These are phyloP conservation scores for Atrina japonica DNA, from an alignment of 2,888 invertebrate genomes.

Conservation along the genomic window DNA sequence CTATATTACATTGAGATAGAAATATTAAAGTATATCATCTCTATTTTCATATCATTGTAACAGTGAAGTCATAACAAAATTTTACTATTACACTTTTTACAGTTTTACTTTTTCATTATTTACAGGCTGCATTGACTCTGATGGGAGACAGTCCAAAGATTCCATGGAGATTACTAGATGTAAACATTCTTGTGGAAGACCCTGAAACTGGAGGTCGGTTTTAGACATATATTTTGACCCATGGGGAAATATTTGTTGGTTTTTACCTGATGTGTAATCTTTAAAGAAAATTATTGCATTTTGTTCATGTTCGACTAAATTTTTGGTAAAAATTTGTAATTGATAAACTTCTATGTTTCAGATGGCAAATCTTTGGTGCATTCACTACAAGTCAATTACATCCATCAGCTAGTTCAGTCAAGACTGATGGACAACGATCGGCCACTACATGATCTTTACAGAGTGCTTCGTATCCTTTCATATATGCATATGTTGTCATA, in stretches of 20 bases:
- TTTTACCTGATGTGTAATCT: too few relatives aligned
- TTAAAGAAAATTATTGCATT: too few relatives aligned
- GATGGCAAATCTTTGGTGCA: constrained; percentile 88
- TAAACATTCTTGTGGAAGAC: constrained; percentile 97
- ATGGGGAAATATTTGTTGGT: too few relatives aligned
- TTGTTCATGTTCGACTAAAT: too few relatives aligned
- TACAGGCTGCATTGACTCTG: constrained; percentile 89
- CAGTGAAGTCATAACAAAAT: too few relatives aligned
- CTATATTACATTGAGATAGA: too few relatives aligned
- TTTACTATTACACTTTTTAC: too few relatives aligned
- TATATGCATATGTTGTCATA: neutral
- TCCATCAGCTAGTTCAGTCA: constrained; percentile 96
- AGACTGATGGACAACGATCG: constrained; percentile 90
- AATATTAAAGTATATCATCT: too few relatives aligned
- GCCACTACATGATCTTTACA: constrained; percentile 91
- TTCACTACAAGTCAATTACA: constrained; percentile 89
- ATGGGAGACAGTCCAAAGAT: constrained; percentile 97
- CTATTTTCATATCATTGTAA: too few relatives aligned
- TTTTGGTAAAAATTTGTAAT: too few relatives aligned
- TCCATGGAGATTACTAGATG: constrained; percentile 97
- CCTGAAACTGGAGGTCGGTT: constrained; percentile 92
- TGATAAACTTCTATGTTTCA: too few relatives aligned
- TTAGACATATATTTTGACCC: too few relatives aligned
- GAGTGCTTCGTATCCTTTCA: constrained; percentile 85
- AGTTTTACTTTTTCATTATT: constrained; percentile 5